A percentile compares a stretch with the other conserved stretches of the same genome.
These are phyloP conservation scores for Diarsia rubi DNA, from an alignment of 2,888 invertebrate genomes.

Conservation along the genomic window DNA sequence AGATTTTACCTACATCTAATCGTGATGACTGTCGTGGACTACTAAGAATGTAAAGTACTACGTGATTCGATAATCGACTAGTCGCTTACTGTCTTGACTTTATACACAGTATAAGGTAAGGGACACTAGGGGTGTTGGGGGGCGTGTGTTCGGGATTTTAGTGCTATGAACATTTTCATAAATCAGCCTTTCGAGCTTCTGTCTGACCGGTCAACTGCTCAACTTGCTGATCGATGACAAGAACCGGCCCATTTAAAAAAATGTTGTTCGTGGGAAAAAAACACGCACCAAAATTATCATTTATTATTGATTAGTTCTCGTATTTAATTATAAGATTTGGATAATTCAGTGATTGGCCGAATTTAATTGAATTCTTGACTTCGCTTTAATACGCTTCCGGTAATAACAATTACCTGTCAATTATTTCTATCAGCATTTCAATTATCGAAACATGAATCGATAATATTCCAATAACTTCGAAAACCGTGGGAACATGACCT, in stretches of 20 bases:
- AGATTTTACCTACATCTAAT: slow-evolving; percentile 37
- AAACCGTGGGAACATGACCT: slow-evolving; percentile 52
- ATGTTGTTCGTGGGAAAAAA: neutral
- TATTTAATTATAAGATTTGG: slow-evolving; percentile 6
- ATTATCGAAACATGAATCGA: slow-evolving; percentile 49
- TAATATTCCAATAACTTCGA: slow-evolving; percentile 42
- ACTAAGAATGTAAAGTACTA: neutral
- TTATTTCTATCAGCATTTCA: slow-evolving; percentile 34
- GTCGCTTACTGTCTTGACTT: neutral
- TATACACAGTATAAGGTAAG: neutral
- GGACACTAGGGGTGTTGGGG: no score
- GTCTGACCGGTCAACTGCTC: neutral
- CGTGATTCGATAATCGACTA: neutral
- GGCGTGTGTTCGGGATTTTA: no score
- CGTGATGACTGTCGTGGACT: neutral
- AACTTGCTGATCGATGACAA: neutral
- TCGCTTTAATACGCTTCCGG: slow-evolving; percentile 41
- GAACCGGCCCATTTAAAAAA: neutral
- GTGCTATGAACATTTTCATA: no score
- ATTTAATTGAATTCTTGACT: slow-evolving; percentile 30
- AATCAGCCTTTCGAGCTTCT: no score
- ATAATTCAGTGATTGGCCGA: slow-evolving; percentile 18
- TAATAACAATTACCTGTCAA: slow-evolving; percentile 20
- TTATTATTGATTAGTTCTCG: slow-evolving; percentile 22
- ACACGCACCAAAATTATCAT: neutral